Evolutionary conservation across 2,888 invertebrate genomes (phyloP).

Genomic region (Chironomus tentans): DNA sequence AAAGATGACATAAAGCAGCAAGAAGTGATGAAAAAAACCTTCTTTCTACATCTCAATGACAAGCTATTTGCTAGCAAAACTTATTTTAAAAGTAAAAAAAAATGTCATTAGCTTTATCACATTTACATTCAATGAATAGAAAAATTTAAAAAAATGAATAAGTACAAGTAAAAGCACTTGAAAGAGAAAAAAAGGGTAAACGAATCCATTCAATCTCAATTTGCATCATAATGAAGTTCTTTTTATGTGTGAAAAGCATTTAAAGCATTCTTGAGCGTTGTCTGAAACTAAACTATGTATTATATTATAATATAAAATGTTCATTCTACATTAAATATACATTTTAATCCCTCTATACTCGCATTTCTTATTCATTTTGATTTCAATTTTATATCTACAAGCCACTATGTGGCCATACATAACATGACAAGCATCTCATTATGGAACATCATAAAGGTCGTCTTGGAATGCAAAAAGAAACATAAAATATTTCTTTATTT

Average conservation of each 20-base stretch:
- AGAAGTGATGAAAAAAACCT: background rate
- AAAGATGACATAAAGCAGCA: background rate
- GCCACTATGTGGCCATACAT: background rate
- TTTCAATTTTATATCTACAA: background rate
- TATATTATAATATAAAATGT: background rate
- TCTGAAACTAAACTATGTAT: background rate
- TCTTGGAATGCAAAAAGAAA: background rate
- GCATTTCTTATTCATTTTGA: background rate
- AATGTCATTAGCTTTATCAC: background rate
- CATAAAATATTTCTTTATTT: background rate
- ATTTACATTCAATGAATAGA: background rate
- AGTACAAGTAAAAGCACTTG: background rate
- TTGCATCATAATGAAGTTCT: conserved; percentile 18
- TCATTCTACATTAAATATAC: background rate
- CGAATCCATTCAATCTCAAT: background rate
- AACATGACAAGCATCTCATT: conserved; percentile 6
- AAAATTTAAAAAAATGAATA: background rate
- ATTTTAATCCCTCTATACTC: background rate
- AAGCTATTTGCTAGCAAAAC: background rate
- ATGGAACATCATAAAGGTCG: conserved; percentile 1
- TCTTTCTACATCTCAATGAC: background rate
- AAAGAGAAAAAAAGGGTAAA: background rate
- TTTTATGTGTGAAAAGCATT: background rate
- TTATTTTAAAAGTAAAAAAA: background rate
- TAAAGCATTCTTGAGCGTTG: background rate